phyloP scores from a whole-genome alignment of 1,140 invertebrate genomes.

The Octopus sinensis region DNA sequence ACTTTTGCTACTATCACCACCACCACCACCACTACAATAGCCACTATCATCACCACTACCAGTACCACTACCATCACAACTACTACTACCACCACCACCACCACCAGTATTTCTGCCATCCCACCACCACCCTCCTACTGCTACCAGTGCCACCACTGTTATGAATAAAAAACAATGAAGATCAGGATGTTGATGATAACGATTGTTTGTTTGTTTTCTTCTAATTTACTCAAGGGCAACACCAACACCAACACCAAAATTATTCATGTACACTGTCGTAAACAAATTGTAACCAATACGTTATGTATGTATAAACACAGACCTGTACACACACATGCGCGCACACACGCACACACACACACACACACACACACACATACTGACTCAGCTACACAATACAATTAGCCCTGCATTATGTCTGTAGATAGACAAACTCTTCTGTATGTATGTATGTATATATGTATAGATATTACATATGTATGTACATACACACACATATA shows the following conservation, averaged over 20 bases:
- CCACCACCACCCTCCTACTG: background rate
- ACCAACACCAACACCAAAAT: too few species aligned
- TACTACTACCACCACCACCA: too few species aligned
- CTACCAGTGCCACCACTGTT: background rate
- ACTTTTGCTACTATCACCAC: background rate
- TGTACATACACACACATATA: background rate
- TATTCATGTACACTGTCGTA: too few species aligned
- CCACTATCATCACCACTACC: too few species aligned
- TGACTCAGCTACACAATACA: background rate
- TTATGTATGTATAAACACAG: background rate
- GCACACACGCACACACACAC: conserved; percentile 5
- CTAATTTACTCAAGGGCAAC: too few species aligned
- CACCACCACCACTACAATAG: too few species aligned
- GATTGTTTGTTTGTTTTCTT: too few species aligned
- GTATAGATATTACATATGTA: background rate
- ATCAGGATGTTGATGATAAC: too few species aligned
- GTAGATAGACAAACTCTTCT: conserved; percentile 12
- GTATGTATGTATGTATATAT: conserved; percentile 13
- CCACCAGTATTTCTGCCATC: too few species aligned
- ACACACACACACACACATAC: conserved; percentile 3
- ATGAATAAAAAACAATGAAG: too few species aligned
- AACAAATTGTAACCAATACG: too few species aligned
- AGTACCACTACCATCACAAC: too few species aligned
- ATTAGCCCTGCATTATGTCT: background rate
- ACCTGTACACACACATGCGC: background rate